A percentile compares a stretch with the other conserved stretches of the same genome.
These are phyloP conservation scores for Drosophila flavopinicola DNA, from an alignment of 2,888 invertebrate genomes.

Conservation along the genomic window DNA sequence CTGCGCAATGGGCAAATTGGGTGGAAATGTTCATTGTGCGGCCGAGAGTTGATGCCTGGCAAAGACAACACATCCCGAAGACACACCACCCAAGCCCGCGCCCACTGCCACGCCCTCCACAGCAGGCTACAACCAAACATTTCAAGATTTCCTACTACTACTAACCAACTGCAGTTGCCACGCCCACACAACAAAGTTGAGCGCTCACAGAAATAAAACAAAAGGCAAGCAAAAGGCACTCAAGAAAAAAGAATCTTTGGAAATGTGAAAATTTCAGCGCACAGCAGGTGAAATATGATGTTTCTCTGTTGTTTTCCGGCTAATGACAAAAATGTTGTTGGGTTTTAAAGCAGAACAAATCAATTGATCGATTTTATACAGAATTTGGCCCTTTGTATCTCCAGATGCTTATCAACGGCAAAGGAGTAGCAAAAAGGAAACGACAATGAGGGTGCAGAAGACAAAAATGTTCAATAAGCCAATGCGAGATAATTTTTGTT, in stretches of 20 bases:
- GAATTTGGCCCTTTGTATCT: conserved; percentile 15
- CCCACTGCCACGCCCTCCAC: background rate
- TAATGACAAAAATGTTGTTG: conserved; percentile 42
- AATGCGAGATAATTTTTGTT: conserved; percentile 46
- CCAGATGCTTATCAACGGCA: conserved; percentile 23
- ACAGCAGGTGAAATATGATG: conserved; percentile 46
- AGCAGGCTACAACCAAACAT: conserved; percentile 4
- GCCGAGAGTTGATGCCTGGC: conserved; percentile 16
- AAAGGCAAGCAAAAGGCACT: conserved; percentile 6
- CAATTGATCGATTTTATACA: conserved; percentile 45
- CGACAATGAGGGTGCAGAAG: conserved; percentile 18
- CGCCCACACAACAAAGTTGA: conserved; percentile 19
- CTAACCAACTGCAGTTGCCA: conserved; percentile 28
- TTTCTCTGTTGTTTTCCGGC: conserved; percentile 9
- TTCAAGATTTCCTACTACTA: conserved; percentile 30
- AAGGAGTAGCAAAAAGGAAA: conserved; percentile 6
- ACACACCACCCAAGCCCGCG: background rate
- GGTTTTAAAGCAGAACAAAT: conserved; percentile 30
- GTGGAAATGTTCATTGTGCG: conserved; percentile 40
- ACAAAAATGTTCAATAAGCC: conserved; percentile 21
- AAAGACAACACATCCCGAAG: conserved; percentile 17
- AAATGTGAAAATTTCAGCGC: conserved; percentile 45
- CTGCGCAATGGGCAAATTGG: conserved; percentile 39
- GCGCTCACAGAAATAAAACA: conserved; percentile 4
- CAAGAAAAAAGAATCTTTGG: conserved; percentile 14